Percentiles rank a stretch among this genome's conserved stretches.
These are phyloP conservation scores for Leucoraja ocellata DNA, from an alignment of 2,797 vertebrate genomes.

Conservation along the genomic window DNA sequence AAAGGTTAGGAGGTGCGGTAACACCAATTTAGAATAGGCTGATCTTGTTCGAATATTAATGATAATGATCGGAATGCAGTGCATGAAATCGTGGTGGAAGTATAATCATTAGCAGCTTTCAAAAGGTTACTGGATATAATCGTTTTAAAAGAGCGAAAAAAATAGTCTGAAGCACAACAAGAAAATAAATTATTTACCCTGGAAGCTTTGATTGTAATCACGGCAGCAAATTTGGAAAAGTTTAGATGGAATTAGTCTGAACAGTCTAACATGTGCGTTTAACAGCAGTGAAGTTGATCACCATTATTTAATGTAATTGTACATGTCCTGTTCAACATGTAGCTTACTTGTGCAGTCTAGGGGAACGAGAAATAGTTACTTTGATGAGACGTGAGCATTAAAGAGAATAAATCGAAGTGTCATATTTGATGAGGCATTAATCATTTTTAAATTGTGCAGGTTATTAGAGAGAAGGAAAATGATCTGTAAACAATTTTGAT, in stretches of 20 bases:
- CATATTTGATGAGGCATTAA: slow-evolving; percentile 21
- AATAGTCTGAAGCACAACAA: not conserved
- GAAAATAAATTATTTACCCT: not conserved
- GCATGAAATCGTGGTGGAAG: not conserved
- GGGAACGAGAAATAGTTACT: not conserved
- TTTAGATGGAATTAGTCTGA: not conserved
- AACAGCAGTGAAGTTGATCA: not conserved
- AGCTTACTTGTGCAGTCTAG: not conserved
- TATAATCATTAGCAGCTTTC: not conserved
- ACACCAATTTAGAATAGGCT: too few species aligned
- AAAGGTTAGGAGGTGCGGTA: too few species aligned
- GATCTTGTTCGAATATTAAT: not conserved
- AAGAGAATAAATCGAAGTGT: slow-evolving; percentile 16
- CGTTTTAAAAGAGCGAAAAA: not conserved
- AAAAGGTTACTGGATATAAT: not conserved
- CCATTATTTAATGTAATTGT: not conserved
- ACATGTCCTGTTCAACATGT: not conserved
- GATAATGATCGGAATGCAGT: not conserved
- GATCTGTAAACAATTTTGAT: slow-evolving; percentile 19
- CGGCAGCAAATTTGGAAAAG: not conserved
- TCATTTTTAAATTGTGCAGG: slow-evolving; percentile 4
- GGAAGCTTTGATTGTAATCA: not conserved
- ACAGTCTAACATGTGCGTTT: not conserved
- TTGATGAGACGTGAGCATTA: not conserved
- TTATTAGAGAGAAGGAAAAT: slow-evolving; percentile 18